Percentiles rank a stretch among this genome's conserved stretches.
Evolutionary conservation across 2,797 vertebrate species (phyloP).

Genomic region (Enteromius unitaeniatus): DNA sequence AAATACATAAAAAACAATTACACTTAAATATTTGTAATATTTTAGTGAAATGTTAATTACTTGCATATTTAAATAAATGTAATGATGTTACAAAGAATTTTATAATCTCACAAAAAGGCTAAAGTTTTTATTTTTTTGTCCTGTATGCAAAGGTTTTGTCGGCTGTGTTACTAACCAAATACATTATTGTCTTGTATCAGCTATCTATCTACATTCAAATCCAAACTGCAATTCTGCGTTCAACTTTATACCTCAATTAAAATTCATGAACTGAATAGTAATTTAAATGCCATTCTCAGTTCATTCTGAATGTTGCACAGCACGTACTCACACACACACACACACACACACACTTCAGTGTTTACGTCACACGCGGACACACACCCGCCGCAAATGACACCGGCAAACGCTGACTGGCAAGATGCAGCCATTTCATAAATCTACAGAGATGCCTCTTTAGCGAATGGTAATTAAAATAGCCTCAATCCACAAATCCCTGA

Average conservation of each 20-base stretch:
- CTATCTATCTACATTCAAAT: not conserved
- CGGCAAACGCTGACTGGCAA: conserved; percentile 63
- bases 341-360: conserved; percentile 28
- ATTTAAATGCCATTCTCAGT: not conserved
- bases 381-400: conserved; percentile 33
- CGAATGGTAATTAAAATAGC: conserved; percentile 78
- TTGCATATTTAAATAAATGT: no score
- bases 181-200: not conserved
- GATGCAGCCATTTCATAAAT: conserved; percentile 57
- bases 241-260: not conserved
- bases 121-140: no score
- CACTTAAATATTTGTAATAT: no score
- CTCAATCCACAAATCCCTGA: conserved; percentile 74
- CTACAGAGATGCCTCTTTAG: conserved; percentile 69
- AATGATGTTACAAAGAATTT: not conserved
- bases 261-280: not conserved
- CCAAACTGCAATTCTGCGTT: not conserved
- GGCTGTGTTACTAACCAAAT: not conserved
- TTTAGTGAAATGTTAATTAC: no score
- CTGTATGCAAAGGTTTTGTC: not conserved
- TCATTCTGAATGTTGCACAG: not conserved
- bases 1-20: no score
- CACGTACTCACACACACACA: not conserved
- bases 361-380: not conserved
- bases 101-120: not conserved